These are phyloP conservation scores for Anthrax anthrax DNA, from an alignment of 2,888 invertebrate genomes.

Conservation along the genomic window DNA sequence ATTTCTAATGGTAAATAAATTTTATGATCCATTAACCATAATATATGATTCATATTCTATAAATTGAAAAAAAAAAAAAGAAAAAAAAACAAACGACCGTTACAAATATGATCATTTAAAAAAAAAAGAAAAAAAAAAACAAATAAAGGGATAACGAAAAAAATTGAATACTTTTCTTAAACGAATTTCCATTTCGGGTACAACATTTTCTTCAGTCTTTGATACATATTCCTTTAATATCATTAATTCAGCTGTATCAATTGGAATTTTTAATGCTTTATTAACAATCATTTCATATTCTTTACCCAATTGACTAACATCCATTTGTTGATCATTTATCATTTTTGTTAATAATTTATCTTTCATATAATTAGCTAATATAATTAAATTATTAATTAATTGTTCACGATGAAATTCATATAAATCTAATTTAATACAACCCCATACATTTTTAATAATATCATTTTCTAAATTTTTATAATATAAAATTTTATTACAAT, in stretches of 20 bases:
- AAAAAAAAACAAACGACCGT: too few relatives aligned
- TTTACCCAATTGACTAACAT: constrained; percentile 67
- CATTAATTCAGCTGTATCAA: constrained; percentile 76
- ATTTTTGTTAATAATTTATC: constrained; percentile 57
- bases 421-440: constrained; percentile 61
- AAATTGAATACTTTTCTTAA: constrained; percentile 39
- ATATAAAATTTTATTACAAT: constrained; percentile 42
- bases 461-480: constrained; percentile 47
- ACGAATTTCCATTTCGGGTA: constrained; percentile 61
- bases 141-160: neutral
- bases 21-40: constrained; percentile 73
- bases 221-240: constrained; percentile 61
- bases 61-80: neutral
- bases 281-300: constrained; percentile 72
- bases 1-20: constrained; percentile 69
- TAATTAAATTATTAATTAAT: constrained; percentile 55
- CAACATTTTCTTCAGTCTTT: constrained; percentile 53
- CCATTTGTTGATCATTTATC: constrained; percentile 64
- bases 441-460: constrained; percentile 41
- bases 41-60: constrained; percentile 49
- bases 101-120: too few relatives aligned
- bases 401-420: constrained; percentile 73
- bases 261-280: constrained; percentile 62
- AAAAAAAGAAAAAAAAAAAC: too few relatives aligned
- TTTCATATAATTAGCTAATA: constrained; percentile 51